Conservation (phyloP, 2,797 vertebrate species). For the Lepus townsendii region DNA sequence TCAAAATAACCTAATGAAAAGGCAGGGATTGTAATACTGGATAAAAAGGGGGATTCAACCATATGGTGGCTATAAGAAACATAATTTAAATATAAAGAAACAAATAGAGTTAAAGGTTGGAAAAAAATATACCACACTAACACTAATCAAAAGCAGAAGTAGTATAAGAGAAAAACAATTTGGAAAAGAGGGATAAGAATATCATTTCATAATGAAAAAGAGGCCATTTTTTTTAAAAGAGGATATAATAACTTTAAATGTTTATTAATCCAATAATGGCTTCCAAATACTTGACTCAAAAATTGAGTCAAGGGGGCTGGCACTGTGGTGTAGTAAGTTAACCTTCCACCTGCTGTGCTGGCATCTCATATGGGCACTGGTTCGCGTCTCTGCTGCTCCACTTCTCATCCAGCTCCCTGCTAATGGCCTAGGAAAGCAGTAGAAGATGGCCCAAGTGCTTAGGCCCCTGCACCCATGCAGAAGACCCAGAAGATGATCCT, state of each 20-base stretch:
- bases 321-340: no score
- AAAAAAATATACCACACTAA: not conserved
- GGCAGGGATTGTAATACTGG: not conserved
- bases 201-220: conserved; percentile 34
- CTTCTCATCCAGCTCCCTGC: no score
- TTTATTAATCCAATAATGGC: conserved; percentile 4
- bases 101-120: no score
- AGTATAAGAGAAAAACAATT: conserved; percentile 5
- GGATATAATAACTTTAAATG: not conserved
- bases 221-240: not conserved
- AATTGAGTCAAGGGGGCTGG: not conserved
- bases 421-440: no score
- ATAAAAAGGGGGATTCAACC: not conserved
- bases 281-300: conserved; percentile 24
- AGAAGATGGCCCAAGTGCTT: no score
- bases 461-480: no score
- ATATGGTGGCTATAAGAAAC: no score
- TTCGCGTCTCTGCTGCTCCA: no score
- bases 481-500: no score
- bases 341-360: no score
- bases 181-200: not conserved
- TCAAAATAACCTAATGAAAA: not conserved
- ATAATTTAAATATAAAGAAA: no score
- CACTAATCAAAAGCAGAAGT: conserved; percentile 10
- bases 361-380: no score